These are phyloP conservation scores for Pelmatolapia mariae DNA, from an alignment of 2,113 vertebrate species.

Conservation along the genomic window DNA sequence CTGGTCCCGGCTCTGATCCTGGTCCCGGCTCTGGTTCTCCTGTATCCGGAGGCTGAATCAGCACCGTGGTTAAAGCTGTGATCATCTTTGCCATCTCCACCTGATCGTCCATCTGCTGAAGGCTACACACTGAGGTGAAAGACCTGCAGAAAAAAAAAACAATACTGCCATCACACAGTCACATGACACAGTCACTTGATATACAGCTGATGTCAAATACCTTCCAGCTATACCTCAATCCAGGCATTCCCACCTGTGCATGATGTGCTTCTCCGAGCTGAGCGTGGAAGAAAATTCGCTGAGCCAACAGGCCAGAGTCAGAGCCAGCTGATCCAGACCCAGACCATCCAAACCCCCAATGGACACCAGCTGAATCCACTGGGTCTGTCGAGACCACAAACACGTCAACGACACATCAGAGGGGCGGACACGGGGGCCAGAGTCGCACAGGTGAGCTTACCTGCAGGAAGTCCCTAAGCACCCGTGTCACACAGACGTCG, in stretches of 20 bases:
- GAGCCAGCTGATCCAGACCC: conserved; percentile 69
- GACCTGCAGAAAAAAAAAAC: conserved; percentile 52
- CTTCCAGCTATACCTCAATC: background rate
- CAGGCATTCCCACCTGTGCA: conserved; percentile 54
- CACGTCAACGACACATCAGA: background rate
- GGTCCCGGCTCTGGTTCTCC: background rate
- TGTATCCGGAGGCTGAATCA: conserved; percentile 48
- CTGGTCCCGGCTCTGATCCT: no score
- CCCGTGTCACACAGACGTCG: conserved; percentile 80
- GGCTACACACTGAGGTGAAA: conserved; percentile 73
- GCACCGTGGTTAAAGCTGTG: conserved; percentile 66
- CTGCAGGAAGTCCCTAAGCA: conserved; percentile 80
- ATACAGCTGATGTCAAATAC: background rate
- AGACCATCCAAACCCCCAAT: conserved; percentile 60
- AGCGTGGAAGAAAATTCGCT: conserved; percentile 75
- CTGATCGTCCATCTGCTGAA: conserved; percentile 60
- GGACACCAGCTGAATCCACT: conserved; percentile 77
- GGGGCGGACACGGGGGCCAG: background rate
- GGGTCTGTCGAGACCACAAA: conserved; percentile 55
- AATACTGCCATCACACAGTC: background rate
- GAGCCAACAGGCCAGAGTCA: conserved; percentile 82
- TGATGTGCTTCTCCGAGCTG: conserved; percentile 60
- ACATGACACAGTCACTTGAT: background rate
- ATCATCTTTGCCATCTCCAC: conserved; percentile 74
- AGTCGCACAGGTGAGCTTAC: background rate